These are phyloP conservation scores for Megastigmus dorsalis DNA, from an alignment of 2,888 invertebrate species.

Conservation along the genomic window DNA sequence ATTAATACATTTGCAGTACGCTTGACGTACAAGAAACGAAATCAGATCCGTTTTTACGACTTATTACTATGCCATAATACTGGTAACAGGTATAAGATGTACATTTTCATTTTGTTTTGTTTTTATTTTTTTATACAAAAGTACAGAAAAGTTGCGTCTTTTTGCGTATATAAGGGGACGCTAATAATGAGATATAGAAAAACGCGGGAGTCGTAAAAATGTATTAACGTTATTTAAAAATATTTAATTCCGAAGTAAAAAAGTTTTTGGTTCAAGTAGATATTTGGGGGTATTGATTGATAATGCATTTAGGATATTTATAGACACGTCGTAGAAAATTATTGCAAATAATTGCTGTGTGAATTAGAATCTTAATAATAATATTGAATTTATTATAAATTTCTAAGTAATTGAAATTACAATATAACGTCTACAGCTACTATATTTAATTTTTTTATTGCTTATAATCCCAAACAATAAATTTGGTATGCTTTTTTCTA, in stretches of 20 bases:
- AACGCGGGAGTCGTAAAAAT: constrained; percentile 20
- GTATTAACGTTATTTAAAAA: constrained; percentile 25
- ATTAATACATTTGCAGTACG: constrained; percentile 7
- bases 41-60: constrained; percentile 4
- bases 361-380: not conserved
- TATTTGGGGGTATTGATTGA: not conserved
- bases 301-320: not conserved
- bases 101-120: constrained; percentile 53
- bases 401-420: not conserved
- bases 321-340: not conserved
- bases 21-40: not conserved
- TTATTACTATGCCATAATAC: constrained; percentile 57
- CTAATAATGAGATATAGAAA: constrained; percentile 20
- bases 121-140: constrained; percentile 56
- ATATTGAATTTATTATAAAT: not conserved
- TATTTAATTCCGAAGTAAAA: constrained; percentile 18
- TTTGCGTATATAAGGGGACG: constrained; percentile 4
- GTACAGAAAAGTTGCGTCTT: constrained; percentile 52
- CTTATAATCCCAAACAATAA: too few relatives aligned
- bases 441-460: not conserved
- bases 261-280: constrained; percentile 15
- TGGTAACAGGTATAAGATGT: constrained; percentile 63
- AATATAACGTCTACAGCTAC: not conserved
- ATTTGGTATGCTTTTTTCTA: not conserved
- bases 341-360: not conserved